Evolutionary conservation across 2,113 vertebrate genomes (phyloP).

Genomic region (Apeltes quadracus): DNA sequence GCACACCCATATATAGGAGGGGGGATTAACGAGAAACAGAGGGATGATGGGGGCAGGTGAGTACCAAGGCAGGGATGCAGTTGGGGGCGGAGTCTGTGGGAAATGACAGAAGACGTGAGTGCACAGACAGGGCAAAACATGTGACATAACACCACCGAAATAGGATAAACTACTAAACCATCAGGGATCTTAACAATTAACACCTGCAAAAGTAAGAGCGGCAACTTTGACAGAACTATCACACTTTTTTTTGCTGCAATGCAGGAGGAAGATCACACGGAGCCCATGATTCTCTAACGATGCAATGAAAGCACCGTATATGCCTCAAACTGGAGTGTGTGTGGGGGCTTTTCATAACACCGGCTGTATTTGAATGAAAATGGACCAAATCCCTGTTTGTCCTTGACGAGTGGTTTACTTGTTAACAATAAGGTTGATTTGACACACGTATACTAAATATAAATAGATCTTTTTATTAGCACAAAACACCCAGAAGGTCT

Average conservation of each 20-base stretch:
- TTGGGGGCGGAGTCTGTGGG: too few relatives aligned
- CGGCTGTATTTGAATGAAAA: neutral
- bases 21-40: too few relatives aligned
- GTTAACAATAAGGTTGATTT: neutral
- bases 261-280: neutral
- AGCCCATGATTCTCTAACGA: neutral
- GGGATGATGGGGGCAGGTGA: too few relatives aligned
- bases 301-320: neutral
- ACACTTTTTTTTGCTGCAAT: neutral
- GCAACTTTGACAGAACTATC: slow-evolving; percentile 8
- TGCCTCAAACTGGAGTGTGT: neutral
- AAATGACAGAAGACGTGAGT: too few relatives aligned
- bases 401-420: neutral
- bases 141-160: too few relatives aligned
- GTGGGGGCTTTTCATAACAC: neutral
- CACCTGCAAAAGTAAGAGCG: neutral
- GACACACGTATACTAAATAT: neutral
- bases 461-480: neutral
- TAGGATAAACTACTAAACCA: too few relatives aligned
- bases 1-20: too few relatives aligned
- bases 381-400: neutral
- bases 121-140: too few relatives aligned
- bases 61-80: too few relatives aligned
- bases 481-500: neutral
- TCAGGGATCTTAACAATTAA: too few relatives aligned